Evolutionary conservation across 1,140 invertebrate genomes (phyloP).

Genomic region (Drosophila ananassae): DNA sequence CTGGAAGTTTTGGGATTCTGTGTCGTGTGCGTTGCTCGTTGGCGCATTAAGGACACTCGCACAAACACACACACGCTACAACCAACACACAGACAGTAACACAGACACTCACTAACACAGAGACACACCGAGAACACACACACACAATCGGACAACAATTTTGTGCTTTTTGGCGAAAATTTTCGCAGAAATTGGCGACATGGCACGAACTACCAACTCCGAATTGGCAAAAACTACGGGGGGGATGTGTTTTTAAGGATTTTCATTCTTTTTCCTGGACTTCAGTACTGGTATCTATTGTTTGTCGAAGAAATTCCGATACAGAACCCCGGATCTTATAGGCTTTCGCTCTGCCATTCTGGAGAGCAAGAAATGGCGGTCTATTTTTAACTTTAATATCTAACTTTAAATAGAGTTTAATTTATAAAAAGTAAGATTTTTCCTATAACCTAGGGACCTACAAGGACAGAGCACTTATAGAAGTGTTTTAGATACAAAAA

Average conservation of each 20-base stretch:
- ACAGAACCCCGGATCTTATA: no score
- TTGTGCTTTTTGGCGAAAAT: slow-evolving; percentile 72
- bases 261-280: background rate
- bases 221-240: slow-evolving; percentile 31
- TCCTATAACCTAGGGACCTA: no score
- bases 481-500: no score
- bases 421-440: no score
- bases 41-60: slow-evolving; percentile 68
- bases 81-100: slow-evolving; percentile 12
- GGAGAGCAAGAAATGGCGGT: no score
- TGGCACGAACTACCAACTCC: slow-evolving; percentile 38
- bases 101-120: slow-evolving; percentile 15
- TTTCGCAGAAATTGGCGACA: slow-evolving; percentile 72
- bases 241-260: background rate
- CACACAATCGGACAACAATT: slow-evolving; percentile 53
- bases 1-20: slow-evolving; percentile 50
- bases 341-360: no score
- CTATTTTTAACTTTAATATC: no score
- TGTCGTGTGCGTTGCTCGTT: slow-evolving; percentile 71
- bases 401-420: no score
- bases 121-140: slow-evolving; percentile 14
- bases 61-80: slow-evolving; percentile 21
- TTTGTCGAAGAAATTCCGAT: background rate
- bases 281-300: background rate
- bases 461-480: no score